Evolutionary conservation across 2,888 invertebrate species (phyloP).

Genomic region (Temnothorax ravouxi): DNA sequence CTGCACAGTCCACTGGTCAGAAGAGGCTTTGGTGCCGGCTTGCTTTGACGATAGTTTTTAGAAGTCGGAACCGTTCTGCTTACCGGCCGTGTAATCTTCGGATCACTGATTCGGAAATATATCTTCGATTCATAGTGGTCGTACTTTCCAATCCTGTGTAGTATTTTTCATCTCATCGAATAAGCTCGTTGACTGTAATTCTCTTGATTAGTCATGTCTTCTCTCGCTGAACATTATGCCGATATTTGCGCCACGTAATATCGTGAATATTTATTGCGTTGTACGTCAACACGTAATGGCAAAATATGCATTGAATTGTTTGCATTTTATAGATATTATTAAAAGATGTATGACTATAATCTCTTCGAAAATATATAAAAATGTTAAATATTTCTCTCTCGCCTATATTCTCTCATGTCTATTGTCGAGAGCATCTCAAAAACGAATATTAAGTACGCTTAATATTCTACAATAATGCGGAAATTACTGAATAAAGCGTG

Average conservation of each 20-base stretch:
- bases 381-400: neutral
- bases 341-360: neutral
- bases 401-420: neutral
- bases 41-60: conserved; percentile 73
- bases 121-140: conserved; percentile 22
- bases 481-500: conserved; percentile 22
- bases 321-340: conserved; percentile 12
- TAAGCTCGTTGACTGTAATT: neutral
- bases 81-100: conserved; percentile 71
- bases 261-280: neutral
- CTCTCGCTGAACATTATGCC: neutral
- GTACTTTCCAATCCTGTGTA: conserved; percentile 16
- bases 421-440: neutral
- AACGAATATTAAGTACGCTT: neutral
- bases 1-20: conserved; percentile 58
- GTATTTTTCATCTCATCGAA: neutral
- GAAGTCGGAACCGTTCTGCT: conserved; percentile 63
- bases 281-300: neutral
- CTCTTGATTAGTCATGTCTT: neutral
- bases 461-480: neutral
- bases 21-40: conserved; percentile 38
- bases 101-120: conserved; percentile 77
- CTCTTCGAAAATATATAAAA: neutral
- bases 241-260: neutral
- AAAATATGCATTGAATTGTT: neutral